A percentile compares a stretch with the other conserved stretches of the same genome.
phyloP scores from a whole-genome alignment of 1,140 invertebrate species.

The Cherax destructor region DNA sequence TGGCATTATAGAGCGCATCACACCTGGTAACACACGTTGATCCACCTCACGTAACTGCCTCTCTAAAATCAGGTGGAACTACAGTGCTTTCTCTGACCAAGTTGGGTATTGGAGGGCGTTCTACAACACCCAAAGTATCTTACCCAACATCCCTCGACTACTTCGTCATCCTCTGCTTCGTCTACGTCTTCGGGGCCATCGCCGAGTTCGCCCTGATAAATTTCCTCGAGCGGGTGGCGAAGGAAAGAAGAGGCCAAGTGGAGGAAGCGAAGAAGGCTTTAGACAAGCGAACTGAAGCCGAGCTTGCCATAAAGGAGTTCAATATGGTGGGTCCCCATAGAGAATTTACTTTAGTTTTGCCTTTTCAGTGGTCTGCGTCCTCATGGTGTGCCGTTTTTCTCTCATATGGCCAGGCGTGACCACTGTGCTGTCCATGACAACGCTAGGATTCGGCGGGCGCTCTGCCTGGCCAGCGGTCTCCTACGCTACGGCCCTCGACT shows the following conservation, averaged over 20 bases:
- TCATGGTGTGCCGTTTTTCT: conserved; percentile 63
- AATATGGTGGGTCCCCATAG: conserved; percentile 53
- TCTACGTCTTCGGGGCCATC: conserved; percentile 80
- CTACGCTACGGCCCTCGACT: conserved; percentile 81
- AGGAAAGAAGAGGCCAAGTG: conserved; percentile 76
- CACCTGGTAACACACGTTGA: too few species aligned
- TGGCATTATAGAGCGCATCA: too few species aligned
- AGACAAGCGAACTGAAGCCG: conserved; percentile 52
- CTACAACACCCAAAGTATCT: conserved; percentile 78
- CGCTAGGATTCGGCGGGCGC: conserved; percentile 79
- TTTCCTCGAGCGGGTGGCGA: conserved; percentile 76
- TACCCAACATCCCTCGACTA: conserved; percentile 81
- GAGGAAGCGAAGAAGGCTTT: conserved; percentile 73
- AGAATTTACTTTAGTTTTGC: conserved; percentile 34
- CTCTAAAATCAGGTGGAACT: conserved; percentile 77
- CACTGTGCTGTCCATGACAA: conserved; percentile 80
- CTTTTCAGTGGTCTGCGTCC: conserved; percentile 40
- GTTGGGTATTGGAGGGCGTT: conserved; percentile 79
- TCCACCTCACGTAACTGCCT: conserved; percentile 24
- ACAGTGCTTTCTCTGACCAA: conserved; percentile 80
- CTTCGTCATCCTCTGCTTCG: conserved; percentile 80
- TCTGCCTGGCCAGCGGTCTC: conserved; percentile 79
- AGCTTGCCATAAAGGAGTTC: conserved; percentile 5
- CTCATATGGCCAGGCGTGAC: conserved; percentile 77
- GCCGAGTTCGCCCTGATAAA: conserved; percentile 81